Evolutionary conservation across 2,888 invertebrate species (phyloP).

Genomic region (Cyaniris semiargus): DNA sequence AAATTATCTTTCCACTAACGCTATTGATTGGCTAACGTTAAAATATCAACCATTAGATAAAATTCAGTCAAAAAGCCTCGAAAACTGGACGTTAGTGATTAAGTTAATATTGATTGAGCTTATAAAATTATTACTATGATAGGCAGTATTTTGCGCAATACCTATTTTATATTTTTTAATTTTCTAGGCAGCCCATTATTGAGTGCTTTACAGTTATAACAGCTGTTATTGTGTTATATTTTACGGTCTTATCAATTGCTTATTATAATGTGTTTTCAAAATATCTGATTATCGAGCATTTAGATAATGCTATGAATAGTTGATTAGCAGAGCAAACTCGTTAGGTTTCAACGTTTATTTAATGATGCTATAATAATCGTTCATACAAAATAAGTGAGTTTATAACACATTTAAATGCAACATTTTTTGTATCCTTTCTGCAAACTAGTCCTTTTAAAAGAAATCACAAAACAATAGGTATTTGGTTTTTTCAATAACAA

Average conservation of each 20-base stretch:
- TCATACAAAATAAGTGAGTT: not conserved
- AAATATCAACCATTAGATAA: no score
- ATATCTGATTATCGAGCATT: not conserved
- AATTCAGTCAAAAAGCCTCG: no score
- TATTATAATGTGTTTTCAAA: no score
- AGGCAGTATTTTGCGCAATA: no score
- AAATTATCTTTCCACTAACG: no score
- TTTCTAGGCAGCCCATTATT: no score
- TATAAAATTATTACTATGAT: not conserved
- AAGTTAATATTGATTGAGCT: not conserved
- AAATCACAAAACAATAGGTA: not conserved
- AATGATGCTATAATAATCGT: not conserved
- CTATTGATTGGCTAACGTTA: no score
- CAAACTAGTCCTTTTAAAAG: not conserved
- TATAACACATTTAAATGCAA: not conserved
- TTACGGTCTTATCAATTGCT: not conserved
- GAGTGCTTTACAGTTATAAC: not conserved
- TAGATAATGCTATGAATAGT: not conserved
- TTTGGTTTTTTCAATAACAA: not conserved
- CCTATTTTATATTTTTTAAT: no score
- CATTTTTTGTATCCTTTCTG: not conserved
- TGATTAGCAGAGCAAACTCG: not conserved
- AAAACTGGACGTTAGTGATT: not conserved
- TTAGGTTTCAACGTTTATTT: not conserved
- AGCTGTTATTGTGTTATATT: not conserved